Evolutionary conservation across 2,797 vertebrate species (phyloP).

Genomic region (Enteromius paludinosus): DNA sequence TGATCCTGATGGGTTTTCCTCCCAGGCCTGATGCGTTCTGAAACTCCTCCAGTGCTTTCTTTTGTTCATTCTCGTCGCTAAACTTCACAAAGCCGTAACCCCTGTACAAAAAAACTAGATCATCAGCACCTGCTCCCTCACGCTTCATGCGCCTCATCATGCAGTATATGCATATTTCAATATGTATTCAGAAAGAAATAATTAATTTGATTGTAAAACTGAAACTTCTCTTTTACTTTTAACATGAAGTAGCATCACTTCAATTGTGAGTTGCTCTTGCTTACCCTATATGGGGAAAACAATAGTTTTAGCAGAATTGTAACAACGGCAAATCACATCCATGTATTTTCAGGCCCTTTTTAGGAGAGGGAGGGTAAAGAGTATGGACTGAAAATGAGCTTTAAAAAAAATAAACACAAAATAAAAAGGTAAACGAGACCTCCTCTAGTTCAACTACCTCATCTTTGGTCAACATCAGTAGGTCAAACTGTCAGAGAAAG

Average conservation of each 20-base stretch:
- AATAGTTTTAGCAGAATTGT: slow-evolving; percentile 83
- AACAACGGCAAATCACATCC: slow-evolving; percentile 66
- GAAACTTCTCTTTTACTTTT: slow-evolving; percentile 89
- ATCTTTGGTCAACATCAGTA: slow-evolving; percentile 30
- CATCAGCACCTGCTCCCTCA: slow-evolving; percentile 40
- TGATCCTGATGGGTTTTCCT: slow-evolving; percentile 88
- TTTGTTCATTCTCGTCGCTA: slow-evolving; percentile 89
- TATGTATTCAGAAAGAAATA: slow-evolving; percentile 70
- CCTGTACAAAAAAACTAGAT: slow-evolving; percentile 74
- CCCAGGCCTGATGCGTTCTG: slow-evolving; percentile 88
- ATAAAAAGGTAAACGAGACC: slow-evolving; percentile 27
- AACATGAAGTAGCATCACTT: slow-evolving; percentile 90
- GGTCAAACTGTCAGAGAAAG: not conserved
- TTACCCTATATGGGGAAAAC: slow-evolving; percentile 90
- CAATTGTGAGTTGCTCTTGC: slow-evolving; percentile 88
- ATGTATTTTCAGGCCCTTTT: slow-evolving; percentile 60
- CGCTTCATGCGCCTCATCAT: slow-evolving; percentile 64
- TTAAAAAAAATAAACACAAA: slow-evolving; percentile 19
- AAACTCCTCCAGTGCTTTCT: slow-evolving; percentile 91
- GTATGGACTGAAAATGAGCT: slow-evolving; percentile 36
- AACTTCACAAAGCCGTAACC: slow-evolving; percentile 93
- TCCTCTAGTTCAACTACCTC: slow-evolving; percentile 16
- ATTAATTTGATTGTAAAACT: slow-evolving; percentile 86
- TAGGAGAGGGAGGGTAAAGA: slow-evolving; percentile 54
- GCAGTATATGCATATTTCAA: slow-evolving; percentile 74